Conservation (phyloP, 2,888 invertebrate genomes). For the Aplocera efformata region DNA sequence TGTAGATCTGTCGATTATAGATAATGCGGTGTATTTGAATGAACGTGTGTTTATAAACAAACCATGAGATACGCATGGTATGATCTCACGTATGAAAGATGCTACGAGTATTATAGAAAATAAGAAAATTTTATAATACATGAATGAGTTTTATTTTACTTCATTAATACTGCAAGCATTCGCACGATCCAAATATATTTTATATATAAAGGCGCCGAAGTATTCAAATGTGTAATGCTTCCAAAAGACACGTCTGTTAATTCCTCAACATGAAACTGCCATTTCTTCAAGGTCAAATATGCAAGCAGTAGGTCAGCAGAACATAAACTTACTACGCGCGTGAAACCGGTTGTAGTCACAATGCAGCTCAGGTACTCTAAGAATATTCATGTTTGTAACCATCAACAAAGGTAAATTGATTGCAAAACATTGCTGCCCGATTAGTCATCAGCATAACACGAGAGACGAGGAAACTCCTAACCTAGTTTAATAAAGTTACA, state of each 20-base stretch:
- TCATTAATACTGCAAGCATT: too few species aligned
- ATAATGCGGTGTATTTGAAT: slow-evolving; percentile 18
- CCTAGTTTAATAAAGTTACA: background rate
- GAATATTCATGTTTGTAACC: slow-evolving; percentile 4
- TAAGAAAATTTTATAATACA: too few species aligned
- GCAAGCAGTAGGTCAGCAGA: slow-evolving; percentile 10
- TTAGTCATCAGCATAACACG: slow-evolving; percentile 20
- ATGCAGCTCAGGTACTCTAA: slow-evolving; percentile 2
- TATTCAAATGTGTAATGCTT: too few species aligned
- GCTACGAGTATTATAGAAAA: too few species aligned
- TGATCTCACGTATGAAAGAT: slow-evolving; percentile 6
- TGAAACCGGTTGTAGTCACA: slow-evolving; percentile 12
- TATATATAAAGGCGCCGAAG: too few species aligned
- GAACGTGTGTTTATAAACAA: slow-evolving; percentile 23
- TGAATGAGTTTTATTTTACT: too few species aligned
- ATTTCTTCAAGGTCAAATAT: slow-evolving; percentile 6
- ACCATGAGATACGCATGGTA: slow-evolving; percentile 4
- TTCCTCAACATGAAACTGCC: too few species aligned
- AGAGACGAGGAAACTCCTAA: slow-evolving; percentile 10
- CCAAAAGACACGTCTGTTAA: too few species aligned
- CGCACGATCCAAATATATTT: too few species aligned
- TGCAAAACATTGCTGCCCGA: slow-evolving; percentile 10
- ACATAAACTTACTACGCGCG: slow-evolving; percentile 4
- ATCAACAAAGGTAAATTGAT: slow-evolving; percentile 3
- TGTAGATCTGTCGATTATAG: slow-evolving; percentile 25